Evolutionary conservation across 2,797 vertebrate genomes (phyloP), one percentile per base, ranked within the genome.

Genomic region (Limosa lapponica): DNA sequence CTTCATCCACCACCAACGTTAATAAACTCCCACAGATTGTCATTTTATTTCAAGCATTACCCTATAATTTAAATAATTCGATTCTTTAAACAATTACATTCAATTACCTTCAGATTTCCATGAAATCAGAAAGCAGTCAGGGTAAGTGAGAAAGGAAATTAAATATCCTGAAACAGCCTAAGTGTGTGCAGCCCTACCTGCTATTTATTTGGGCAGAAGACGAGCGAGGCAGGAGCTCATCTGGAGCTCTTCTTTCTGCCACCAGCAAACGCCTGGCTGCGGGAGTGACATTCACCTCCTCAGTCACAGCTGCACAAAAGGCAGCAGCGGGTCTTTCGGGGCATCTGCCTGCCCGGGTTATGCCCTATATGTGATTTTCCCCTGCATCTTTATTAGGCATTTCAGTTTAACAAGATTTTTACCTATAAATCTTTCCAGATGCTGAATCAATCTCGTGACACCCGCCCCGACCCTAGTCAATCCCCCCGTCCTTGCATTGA

Each of bases 71-170:
- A 94, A 95, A 95, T 85, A 93, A 95, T 88, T 91, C 2, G 4
- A 94, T 95, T 90, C 51, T 87, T 95, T 71, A 90, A 97, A 95
- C 66, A 90, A 92, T 96, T 96, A 94, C 79, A 89, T 96, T 94
- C 93, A 91, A 96, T 96, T 97, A 95, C 79, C 61, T 88, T 86
- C 87, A 88, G 49, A 75, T 64, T 92, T 95, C 73, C 79, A 30
- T 37, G 41, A 93, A 96, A 96, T 88, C 61, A 43, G 79, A 78
- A 95, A 93, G 73, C 87, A 46, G 71, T 86, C 83, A 64, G 37
- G 44, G 58, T 85, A 73, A 83, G 51, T 52, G 75, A 87, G 88
- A 73, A 89, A 92, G 74, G 78, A 83, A 95, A 80, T 81, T 24
- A 88, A 88, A 94, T 36, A 93, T 72, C 46, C 82, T 4, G 3